These are phyloP conservation scores for Periophthalmus modestus DNA, from an alignment of 2,113 vertebrate genomes.

Conservation along the genomic window DNA sequence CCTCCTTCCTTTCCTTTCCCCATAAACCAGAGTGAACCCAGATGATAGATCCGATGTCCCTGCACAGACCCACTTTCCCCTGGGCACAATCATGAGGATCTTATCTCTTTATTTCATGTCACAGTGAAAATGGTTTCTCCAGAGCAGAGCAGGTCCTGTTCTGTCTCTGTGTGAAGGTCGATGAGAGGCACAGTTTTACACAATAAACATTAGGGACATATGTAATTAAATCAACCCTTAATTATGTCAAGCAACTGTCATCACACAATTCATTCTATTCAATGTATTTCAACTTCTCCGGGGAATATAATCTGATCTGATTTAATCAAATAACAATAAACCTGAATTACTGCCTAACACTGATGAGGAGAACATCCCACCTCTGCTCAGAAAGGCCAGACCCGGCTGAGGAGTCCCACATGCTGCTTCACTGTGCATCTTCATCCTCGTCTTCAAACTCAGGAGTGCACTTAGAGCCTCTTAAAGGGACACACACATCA, in stretches of 20 bases:
- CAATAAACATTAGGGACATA: not conserved
- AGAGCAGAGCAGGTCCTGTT: not conserved
- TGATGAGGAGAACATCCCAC: too few relatives aligned
- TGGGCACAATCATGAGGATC: not conserved
- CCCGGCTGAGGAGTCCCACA: too few relatives aligned
- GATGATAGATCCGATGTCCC: not conserved
- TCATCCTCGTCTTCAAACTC: too few relatives aligned
- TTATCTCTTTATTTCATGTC: conserved; percentile 1
- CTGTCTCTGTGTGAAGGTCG: not conserved
- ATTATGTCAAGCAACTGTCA: not conserved
- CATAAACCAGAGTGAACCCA: not conserved
- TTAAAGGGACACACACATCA: too few relatives aligned
- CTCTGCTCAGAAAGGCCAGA: too few relatives aligned
- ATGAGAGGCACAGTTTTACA: not conserved
- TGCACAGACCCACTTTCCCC: not conserved
- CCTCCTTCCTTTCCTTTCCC: too few relatives aligned
- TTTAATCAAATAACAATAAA: too few relatives aligned
- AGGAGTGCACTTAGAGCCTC: too few relatives aligned
- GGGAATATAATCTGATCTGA: too few relatives aligned
- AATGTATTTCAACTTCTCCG: not conserved
- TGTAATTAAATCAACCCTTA: not conserved
- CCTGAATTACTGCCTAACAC: too few relatives aligned
- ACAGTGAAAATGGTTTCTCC: not conserved
- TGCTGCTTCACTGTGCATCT: too few relatives aligned
- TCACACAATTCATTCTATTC: not conserved